Percentiles rank a stretch among this genome's conserved stretches.
phyloP scores from a whole-genome alignment of 2,113 vertebrate genomes.

The Cryptotis parvus region DNA sequence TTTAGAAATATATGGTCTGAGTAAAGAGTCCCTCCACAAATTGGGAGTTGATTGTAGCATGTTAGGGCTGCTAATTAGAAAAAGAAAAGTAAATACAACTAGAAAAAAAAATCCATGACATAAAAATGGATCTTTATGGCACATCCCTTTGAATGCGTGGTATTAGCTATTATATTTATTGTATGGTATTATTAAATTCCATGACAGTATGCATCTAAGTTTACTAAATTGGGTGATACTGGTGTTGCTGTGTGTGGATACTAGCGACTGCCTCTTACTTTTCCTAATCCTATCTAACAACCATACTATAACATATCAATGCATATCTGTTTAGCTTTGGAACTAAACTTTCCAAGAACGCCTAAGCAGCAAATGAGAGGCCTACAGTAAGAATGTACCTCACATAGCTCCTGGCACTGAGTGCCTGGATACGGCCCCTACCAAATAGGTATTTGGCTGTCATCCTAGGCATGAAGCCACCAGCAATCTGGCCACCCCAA shows the following conservation, averaged over 20 bases:
- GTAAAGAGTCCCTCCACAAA: not conserved
- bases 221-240: not conserved
- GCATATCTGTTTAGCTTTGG: conserved; percentile 39
- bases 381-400: not conserved
- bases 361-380: conserved; percentile 11
- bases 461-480: not conserved
- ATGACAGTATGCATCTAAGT: not conserved
- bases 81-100: conserved; percentile 32
- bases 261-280: not conserved
- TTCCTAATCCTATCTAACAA: not conserved
- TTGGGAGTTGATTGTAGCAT: not conserved
- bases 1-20: not conserved
- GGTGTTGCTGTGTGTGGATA: not conserved
- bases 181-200: not conserved
- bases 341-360: conserved; percentile 66
- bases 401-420: conserved; percentile 36
- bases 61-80: not conserved
- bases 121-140: not conserved
- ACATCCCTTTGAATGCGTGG: not conserved
- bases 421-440: not conserved
- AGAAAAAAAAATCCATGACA: not conserved
- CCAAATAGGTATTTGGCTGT: conserved; percentile 26
- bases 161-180: not conserved
- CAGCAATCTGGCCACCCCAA: not conserved
- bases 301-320: not conserved